Conservation (phyloP, 2,797 vertebrate species). For the Brachyrhaphis roseni region DNA sequence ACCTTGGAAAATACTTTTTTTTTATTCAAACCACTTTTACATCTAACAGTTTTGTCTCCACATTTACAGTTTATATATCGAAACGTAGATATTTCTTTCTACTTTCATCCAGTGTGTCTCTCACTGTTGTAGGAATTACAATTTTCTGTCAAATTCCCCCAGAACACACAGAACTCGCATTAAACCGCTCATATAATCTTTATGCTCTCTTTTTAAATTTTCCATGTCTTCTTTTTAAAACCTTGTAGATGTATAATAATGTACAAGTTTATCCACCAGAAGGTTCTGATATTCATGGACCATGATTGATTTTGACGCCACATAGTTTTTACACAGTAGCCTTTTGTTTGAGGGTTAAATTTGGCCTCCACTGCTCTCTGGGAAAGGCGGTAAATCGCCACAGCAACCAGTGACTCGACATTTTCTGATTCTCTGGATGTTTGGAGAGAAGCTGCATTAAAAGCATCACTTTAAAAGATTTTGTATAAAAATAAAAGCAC, state of each 20-base stretch:
- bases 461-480: not conserved
- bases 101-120: not conserved
- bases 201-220: not conserved
- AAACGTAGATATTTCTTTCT: not conserved
- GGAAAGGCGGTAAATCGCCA: not conserved
- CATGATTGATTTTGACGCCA: not conserved
- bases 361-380: not conserved
- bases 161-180: not conserved
- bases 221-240: not conserved
- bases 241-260: not conserved
- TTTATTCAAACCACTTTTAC: not conserved
- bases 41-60: not conserved
- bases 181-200: not conserved
- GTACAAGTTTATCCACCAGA: not conserved
- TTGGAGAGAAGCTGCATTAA: not conserved
- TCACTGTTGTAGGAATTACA: not conserved
- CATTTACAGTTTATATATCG: not conserved
- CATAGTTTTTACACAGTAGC: not conserved
- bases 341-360: not conserved
- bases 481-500: not conserved
- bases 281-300: not conserved
- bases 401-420: not conserved
- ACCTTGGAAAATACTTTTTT: not conserved
- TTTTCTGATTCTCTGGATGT: not conserved
- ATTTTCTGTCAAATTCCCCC: not conserved